phyloP scores from a whole-genome alignment of 2,888 invertebrate genomes.

The Agrochola litura region DNA sequence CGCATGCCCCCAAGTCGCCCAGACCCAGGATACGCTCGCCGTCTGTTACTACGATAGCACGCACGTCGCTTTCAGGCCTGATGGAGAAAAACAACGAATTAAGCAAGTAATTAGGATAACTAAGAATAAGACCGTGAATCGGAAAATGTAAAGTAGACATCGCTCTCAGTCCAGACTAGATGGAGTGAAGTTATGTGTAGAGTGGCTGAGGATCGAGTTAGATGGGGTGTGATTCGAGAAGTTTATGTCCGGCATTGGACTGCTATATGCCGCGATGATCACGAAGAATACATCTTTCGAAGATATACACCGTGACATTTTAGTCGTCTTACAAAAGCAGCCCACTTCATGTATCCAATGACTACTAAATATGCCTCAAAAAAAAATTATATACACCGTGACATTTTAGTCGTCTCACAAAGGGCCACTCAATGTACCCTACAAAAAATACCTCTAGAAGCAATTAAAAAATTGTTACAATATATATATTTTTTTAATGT shows the following conservation, averaged over 20 bases:
- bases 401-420: too few relatives aligned
- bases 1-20: slow-evolving; percentile 99
- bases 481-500: too few relatives aligned
- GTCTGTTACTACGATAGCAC: slow-evolving; percentile 98
- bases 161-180: too few relatives aligned
- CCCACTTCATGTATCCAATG: too few relatives aligned
- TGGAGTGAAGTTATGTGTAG: neutral
- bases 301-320: too few relatives aligned
- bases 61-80: slow-evolving; percentile 96
- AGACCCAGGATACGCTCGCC: slow-evolving; percentile 99
- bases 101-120: neutral
- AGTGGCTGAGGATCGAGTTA: neutral
- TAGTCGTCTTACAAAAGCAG: too few relatives aligned
- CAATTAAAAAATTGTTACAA: too few relatives aligned
- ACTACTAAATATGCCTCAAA: too few relatives aligned
- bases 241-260: neutral
- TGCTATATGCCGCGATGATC: neutral
- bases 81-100: neutral
- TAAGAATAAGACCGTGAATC: neutral
- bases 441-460: too few relatives aligned
- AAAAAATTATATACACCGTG: too few relatives aligned
- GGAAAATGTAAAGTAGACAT: neutral
- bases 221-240: neutral
- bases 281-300: neutral
- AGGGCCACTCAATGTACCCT: too few relatives aligned